phyloP scores from a whole-genome alignment of 2,113 vertebrate species.

The Cyphomyrus plagiostoma region DNA sequence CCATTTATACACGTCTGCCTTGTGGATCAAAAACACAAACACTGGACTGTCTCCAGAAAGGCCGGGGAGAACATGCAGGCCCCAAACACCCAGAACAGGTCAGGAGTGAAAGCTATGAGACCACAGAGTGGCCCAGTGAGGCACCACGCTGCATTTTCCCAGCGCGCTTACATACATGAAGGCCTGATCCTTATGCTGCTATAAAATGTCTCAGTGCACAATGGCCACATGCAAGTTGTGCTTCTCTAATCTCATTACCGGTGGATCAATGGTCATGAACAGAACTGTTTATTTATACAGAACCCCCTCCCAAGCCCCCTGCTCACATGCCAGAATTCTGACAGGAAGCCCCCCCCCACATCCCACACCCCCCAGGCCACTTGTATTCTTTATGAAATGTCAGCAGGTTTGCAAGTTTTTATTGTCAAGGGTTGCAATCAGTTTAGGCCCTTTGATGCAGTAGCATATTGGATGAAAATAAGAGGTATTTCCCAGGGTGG shows the following conservation, averaged over 20 bases:
- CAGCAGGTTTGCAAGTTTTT: conserved; percentile 61
- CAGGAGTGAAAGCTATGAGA: not conserved
- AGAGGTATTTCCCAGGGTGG: conserved; percentile 58
- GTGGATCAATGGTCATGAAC: not conserved
- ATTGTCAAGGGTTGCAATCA: conserved; percentile 62
- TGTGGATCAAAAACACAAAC: not conserved
- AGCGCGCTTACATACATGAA: not conserved
- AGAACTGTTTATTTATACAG: conserved; percentile 14
- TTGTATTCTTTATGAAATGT: conserved; percentile 62
- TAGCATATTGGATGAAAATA: conserved; percentile 26
- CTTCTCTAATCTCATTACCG: not conserved
- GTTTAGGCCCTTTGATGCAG: conserved; percentile 60
- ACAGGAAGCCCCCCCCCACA: not conserved
- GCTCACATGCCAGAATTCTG: not conserved
- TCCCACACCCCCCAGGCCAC: not conserved
- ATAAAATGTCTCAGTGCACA: not conserved
- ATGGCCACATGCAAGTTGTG: not conserved
- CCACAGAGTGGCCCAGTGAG: not conserved
- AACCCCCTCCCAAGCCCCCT: not conserved
- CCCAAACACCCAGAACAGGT: not conserved
- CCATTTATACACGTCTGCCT: not conserved
- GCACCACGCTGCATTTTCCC: not conserved
- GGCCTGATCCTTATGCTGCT: not conserved
- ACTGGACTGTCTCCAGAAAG: not conserved
- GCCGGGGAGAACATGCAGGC: not conserved